Evolutionary conservation across 2,113 vertebrate species (phyloP).

Genomic region (Sinocyclocheilus anophthalmus): DNA sequence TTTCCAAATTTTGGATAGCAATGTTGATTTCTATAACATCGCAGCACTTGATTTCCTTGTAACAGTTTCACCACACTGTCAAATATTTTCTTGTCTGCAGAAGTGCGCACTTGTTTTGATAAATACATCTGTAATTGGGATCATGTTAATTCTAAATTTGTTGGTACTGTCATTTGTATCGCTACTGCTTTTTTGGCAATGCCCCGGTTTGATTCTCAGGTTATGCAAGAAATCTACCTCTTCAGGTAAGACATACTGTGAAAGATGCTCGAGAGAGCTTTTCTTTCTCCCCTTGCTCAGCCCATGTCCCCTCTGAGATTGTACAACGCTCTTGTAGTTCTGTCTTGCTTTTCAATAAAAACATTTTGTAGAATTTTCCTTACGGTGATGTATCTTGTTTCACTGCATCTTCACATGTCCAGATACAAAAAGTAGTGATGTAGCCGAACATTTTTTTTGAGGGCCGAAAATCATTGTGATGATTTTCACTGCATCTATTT

Average conservation of each 20-base stretch:
- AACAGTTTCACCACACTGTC: conserved; percentile 2
- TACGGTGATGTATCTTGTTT: conserved; percentile 13
- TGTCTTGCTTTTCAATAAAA: conserved; percentile 91
- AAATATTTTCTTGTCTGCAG: not conserved
- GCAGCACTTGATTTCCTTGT: not conserved
- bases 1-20: not conserved
- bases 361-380: conserved; percentile 95
- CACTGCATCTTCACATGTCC: not conserved
- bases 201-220: conserved; percentile 89
- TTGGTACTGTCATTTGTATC: conserved; percentile 35
- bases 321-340: conserved; percentile 82
- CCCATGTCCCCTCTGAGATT: conserved; percentile 79
- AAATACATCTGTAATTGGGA: conserved; percentile 11
- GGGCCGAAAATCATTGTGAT: too few relatives aligned
- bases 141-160: not conserved
- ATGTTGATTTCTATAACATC: not conserved
- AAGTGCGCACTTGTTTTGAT: not conserved
- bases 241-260: conserved; percentile 86
- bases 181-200: conserved; percentile 37
- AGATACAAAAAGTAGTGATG: not conserved
- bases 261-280: conserved; percentile 86
- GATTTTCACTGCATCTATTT: too few relatives aligned
- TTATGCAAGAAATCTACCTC: conserved; percentile 96
- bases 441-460: too few relatives aligned
- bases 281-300: conserved; percentile 75